phyloP scores from a whole-genome alignment of 1,140 invertebrate species.

The Diuraphis noxia region DNA sequence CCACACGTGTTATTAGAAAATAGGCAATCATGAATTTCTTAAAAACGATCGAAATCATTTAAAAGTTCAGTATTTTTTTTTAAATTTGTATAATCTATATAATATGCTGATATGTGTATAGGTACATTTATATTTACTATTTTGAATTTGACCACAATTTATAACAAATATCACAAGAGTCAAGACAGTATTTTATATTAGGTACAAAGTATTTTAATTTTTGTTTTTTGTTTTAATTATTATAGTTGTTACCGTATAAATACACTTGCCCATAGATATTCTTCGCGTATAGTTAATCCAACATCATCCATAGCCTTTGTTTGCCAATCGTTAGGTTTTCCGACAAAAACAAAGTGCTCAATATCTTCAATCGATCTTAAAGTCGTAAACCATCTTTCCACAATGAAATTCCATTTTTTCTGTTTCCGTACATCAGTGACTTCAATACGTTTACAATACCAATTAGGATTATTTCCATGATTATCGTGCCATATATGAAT shows the following conservation, averaged over 20 bases:
- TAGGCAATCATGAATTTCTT: too few relatives aligned
- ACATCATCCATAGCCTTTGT: not conserved
- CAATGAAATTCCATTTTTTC: not conserved
- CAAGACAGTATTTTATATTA: not conserved
- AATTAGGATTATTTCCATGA: slow-evolving; percentile 53
- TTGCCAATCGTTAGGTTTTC: not conserved
- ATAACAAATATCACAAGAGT: not conserved
- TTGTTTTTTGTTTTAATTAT: not conserved
- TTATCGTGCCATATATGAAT: slow-evolving; percentile 56
- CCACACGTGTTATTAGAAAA: too few relatives aligned
- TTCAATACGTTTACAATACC: slow-evolving; percentile 49
- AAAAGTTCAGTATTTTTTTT: too few relatives aligned
- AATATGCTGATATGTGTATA: too few relatives aligned
- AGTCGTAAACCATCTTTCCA: slow-evolving; percentile 25
- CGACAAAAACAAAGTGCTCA: not conserved
- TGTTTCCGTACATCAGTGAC: not conserved
- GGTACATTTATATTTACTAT: not conserved
- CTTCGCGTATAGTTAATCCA: not conserved
- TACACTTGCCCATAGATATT: slow-evolving; percentile 39
- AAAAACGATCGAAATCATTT: too few relatives aligned
- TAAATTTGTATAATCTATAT: too few relatives aligned
- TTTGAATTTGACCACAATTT: not conserved
- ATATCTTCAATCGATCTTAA: not conserved
- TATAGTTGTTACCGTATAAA: slow-evolving; percentile 9
- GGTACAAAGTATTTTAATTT: not conserved